phyloP scores from a whole-genome alignment of 2,888 invertebrate species.

The Criorhina ranunculi region DNA sequence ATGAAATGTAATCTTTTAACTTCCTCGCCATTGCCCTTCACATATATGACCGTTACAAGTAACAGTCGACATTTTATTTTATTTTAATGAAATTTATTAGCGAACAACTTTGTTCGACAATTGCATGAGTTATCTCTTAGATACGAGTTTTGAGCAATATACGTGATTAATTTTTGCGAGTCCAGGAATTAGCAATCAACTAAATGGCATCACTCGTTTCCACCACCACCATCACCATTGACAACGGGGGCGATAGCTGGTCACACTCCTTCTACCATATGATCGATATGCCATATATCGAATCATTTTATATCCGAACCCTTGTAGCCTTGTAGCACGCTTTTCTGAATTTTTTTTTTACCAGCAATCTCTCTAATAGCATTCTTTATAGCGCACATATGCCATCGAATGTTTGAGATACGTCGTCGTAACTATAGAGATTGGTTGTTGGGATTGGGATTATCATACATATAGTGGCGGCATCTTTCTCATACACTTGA shows the following conservation, averaged over 20 bases:
- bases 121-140: conserved; percentile 73
- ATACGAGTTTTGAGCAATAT: conserved; percentile 77
- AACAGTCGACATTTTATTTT: conserved; percentile 8
- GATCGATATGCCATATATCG: conserved; percentile 64
- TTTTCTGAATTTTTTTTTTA: conserved; percentile 67
- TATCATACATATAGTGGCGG: conserved; percentile 45
- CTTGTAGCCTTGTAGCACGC: conserved; percentile 48
- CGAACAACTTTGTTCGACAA: conserved; percentile 61
- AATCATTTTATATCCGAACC: conserved; percentile 41
- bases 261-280: conserved; percentile 50
- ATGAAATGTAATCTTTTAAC: conserved; percentile 18
- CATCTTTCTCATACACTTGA: conserved; percentile 34
- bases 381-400: conserved; percentile 67
- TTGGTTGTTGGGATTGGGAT: conserved; percentile 40
- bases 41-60: not conserved
- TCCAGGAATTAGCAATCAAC: conserved; percentile 79
- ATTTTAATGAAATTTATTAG: conserved; percentile 68
- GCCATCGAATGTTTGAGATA: conserved; percentile 53
- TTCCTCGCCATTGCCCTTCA: not conserved
- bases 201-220: conserved; percentile 77
- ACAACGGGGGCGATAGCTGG: conserved; percentile 10
- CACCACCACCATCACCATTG: conserved; percentile 7
- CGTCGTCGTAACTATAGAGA: conserved; percentile 37
- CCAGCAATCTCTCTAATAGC: conserved; percentile 75
- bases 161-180: conserved; percentile 79